Base-by-base conservation (phyloP, 2,888 invertebrate species). In the Spisula solida region DNA sequence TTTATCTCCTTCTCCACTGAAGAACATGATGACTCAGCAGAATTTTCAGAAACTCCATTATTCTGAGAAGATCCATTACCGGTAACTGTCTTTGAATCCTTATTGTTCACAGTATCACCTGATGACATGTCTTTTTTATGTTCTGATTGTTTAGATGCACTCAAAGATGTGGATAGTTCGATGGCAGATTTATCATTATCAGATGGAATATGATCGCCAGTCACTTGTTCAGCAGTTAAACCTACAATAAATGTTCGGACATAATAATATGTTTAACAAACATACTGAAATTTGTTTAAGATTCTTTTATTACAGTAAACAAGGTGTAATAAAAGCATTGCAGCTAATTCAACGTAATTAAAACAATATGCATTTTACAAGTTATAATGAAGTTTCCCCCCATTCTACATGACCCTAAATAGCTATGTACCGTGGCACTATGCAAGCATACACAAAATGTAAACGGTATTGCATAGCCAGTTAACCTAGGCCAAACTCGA, bases 11-110 rank as follows among this genome's bases (percentile, higher is more conserved):
- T 66, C 55, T 87, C 88, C 78, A 75, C 20, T n/a, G 87, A 78
- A 41, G 82, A 85, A 12, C 82, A 75, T 31, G 75, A 75, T 75
- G 75, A 75, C 75, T 75, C 75, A 75, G 75, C 75, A 75, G 31
- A 31, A 16, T 75, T 75, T 34, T 75, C 75, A 18, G 31, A 31
- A 29, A 34, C 75, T 18, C 16, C 29, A 75, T 6, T 75, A 34
- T 16, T 31, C 31, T 34, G 75, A 12, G 34, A 14, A 31, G 75
- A 34, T 31, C 31, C 31, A 18, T 75, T 75, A n/a, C n/a, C n/a
- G n/a, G n/a, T n/a, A 2, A 34, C 14, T 18, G 29, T 31, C 34
- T 75, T 31, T 34, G 75, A 14, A 0, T 18, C 18, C 14, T 75
- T 5, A 31, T 16, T 75, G 1, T 18, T 6, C 5, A 34, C 25